Percentiles rank a stretch among this genome's conserved stretches.
phyloP scores from a whole-genome alignment of 1,140 invertebrate genomes.

The Lerema accius region DNA sequence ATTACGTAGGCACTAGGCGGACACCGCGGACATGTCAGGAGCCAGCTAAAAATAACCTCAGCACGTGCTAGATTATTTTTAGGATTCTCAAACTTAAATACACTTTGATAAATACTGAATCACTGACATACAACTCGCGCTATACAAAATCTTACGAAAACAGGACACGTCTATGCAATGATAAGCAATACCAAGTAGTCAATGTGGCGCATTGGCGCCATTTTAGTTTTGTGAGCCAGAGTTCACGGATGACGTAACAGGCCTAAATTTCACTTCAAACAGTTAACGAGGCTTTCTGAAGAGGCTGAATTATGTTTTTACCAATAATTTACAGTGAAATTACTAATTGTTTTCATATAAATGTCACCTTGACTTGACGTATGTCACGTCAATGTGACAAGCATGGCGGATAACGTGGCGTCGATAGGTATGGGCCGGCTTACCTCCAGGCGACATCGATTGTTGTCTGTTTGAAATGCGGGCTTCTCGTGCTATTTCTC shows the following conservation, averaged over 20 bases:
- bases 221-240: constrained; percentile 75
- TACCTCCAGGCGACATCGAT: constrained; percentile 77
- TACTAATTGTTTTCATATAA: constrained; percentile 71
- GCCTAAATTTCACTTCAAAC: constrained; percentile 54
- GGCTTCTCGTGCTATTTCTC: constrained; percentile 76
- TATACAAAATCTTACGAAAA: background rate
- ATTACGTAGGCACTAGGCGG: constrained; percentile 40
- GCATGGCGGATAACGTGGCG: constrained; percentile 80
- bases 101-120: background rate
- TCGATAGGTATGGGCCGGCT: constrained; percentile 73
- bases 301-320: constrained; percentile 44
- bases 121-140: background rate
- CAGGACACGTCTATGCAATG: constrained; percentile 22
- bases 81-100: background rate
- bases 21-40: constrained; percentile 43
- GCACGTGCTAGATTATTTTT: constrained; percentile 61
- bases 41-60: constrained; percentile 70
- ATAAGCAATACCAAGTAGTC: constrained; percentile 43
- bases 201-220: constrained; percentile 79
- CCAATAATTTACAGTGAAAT: constrained; percentile 45
- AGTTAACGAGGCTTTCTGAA: constrained; percentile 32
- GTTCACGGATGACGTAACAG: constrained; percentile 74
- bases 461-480: constrained; percentile 70
- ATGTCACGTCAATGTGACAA: constrained; percentile 80
- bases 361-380: constrained; percentile 82